These are phyloP conservation scores for Tubulanus polymorphus DNA, from an alignment of 2,888 invertebrate genomes.

Conservation along the genomic window DNA sequence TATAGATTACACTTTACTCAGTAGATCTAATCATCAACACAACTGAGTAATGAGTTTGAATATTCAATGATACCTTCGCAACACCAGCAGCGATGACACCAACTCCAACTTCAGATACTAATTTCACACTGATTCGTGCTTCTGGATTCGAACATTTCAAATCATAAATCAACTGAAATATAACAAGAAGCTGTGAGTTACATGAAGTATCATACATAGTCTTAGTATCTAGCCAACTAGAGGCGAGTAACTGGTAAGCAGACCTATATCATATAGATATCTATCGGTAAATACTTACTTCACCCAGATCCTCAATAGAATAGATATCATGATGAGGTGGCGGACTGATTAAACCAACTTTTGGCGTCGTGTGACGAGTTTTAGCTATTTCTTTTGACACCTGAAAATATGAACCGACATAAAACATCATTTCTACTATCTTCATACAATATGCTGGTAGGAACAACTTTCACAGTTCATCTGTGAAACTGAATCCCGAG, in stretches of 20 bases:
- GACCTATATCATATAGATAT: background rate
- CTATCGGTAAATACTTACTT: slow-evolving; percentile 54
- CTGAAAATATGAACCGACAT: slow-evolving; percentile 55
- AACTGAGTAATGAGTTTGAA: background rate
- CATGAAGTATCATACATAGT: background rate
- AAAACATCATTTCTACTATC: slow-evolving; percentile 32
- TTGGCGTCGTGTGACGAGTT: slow-evolving; percentile 92
- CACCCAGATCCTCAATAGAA: slow-evolving; percentile 97
- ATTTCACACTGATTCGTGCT: slow-evolving; percentile 93
- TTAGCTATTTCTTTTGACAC: slow-evolving; percentile 92
- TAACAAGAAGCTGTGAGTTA: background rate
- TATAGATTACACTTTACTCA: slow-evolving; percentile 3
- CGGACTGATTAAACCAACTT: slow-evolving; percentile 96
- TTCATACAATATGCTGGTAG: no score
- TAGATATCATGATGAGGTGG: slow-evolving; percentile 99
- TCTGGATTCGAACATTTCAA: slow-evolving; percentile 94
- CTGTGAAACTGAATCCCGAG: no score
- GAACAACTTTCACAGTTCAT: no score
- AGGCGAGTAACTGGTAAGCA: no score
- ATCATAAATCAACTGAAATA: slow-evolving; percentile 90
- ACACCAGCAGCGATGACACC: slow-evolving; percentile 99
- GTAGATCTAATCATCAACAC: background rate
- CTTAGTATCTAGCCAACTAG: no score
- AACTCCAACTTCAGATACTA: slow-evolving; percentile 97
- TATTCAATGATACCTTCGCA: slow-evolving; percentile 68